A percentile compares a stretch with the other conserved stretches of the same genome.
phyloP scores from a whole-genome alignment of 2,113 vertebrate species.

The Nannobrachium achirus region DNA sequence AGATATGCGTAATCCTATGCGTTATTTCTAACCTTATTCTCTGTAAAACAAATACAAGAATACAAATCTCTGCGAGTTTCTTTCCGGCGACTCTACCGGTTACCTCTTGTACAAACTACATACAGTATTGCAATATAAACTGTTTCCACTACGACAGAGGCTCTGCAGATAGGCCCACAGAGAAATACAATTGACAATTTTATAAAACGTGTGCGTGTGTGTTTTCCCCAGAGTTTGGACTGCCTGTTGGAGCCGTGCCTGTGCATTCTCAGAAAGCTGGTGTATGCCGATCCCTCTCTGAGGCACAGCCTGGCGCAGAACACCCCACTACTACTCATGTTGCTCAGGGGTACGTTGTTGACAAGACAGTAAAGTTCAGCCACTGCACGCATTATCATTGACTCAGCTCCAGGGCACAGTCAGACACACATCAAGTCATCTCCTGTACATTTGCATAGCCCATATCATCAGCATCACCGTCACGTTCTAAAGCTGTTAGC shows the following conservation, averaged over 20 bases:
- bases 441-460: slow-evolving; percentile 33
- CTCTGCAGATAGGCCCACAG: no score
- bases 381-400: no score
- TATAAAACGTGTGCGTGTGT: slow-evolving; percentile 37
- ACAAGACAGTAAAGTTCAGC: slow-evolving; percentile 32
- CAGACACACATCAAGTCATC: slow-evolving; percentile 28
- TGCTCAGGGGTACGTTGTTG: slow-evolving; percentile 87
- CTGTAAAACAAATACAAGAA: no score
- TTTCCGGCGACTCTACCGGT: no score
- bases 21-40: no score
- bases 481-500: slow-evolving; percentile 44
- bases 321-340: slow-evolving; percentile 79
- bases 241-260: slow-evolving; percentile 84
- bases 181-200: no score
- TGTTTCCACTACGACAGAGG: no score
- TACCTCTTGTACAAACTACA: no score
- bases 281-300: slow-evolving; percentile 83
- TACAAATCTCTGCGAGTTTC: no score
- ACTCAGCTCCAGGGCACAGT: neutral
- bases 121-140: no score
- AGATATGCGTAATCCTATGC: no score
- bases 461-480: slow-evolving; percentile 49
- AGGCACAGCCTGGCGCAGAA: slow-evolving; percentile 84
- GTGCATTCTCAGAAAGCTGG: slow-evolving; percentile 87
- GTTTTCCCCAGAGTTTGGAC: slow-evolving; percentile 81